A percentile compares a stretch with the other conserved stretches of the same genome.
Conservation (phyloP, 1,140 invertebrate genomes). For the Scaptomyza graminum region DNA sequence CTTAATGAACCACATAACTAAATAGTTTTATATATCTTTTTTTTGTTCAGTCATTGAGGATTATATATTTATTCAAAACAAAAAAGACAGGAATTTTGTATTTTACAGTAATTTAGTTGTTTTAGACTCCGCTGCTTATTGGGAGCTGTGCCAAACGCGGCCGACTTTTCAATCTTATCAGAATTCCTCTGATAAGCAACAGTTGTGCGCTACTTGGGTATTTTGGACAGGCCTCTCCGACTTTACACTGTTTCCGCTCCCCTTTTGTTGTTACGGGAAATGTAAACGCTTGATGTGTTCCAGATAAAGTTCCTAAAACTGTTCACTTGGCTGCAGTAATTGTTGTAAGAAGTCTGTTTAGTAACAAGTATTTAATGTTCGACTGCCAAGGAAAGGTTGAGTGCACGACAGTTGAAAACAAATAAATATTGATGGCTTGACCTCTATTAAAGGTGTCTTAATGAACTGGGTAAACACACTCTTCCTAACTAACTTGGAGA, state of each 20-base stretch:
- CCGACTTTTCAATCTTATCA: constrained; percentile 43
- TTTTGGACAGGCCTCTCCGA: constrained; percentile 28
- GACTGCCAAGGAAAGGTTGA: background rate
- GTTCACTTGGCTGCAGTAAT: constrained; percentile 30
- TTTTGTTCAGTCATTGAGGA: constrained; percentile 35
- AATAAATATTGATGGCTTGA: constrained; percentile 1
- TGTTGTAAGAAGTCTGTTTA: too few relatives aligned
- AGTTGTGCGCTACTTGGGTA: constrained; percentile 24
- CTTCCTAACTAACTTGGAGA: constrained; percentile 11
- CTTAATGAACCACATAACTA: too few relatives aligned
- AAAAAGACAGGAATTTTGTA: background rate
- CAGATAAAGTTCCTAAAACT: constrained; percentile 20
- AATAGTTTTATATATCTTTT: background rate
- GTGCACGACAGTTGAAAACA: background rate
- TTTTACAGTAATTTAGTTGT: background rate
- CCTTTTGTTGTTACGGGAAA: constrained; percentile 22
- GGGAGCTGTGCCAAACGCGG: constrained; percentile 7
- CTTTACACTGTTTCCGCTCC: background rate
- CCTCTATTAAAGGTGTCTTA: constrained; percentile 10
- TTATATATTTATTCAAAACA: constrained; percentile 24
- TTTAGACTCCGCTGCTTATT: constrained; percentile 3
- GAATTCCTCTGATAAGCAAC: constrained; percentile 21
- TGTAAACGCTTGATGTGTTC: constrained; percentile 21
- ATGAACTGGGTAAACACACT: constrained; percentile 7
- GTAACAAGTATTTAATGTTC: background rate